Evolutionary conservation across 2,888 invertebrate species (phyloP), one percentile per base, ranked within the genome.

Genomic region (Epiperipatus broadwayi): DNA sequence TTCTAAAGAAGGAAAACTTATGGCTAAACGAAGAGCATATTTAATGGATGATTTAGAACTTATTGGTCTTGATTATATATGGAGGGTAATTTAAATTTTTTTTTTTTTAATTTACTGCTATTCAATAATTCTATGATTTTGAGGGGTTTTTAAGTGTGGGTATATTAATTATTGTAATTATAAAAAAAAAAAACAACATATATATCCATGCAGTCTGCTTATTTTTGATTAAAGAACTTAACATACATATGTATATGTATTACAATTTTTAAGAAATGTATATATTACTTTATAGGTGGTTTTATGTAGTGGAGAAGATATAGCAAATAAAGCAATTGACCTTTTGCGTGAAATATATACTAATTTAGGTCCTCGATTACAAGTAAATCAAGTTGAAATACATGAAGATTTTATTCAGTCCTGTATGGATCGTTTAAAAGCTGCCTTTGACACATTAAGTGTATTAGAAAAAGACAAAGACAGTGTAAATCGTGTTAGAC

Each of bases 41-140:
- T 68, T 81, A 53, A 78, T 91, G 64, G 85, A 89, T 59, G 85
- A 89, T 61, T 75, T 81, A 49, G 87, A 91, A 67, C 71, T 93
- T 53, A 84, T 89, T 56, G 93, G 93, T 46, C 73, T 84, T 55
- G 91, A 93, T 61, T 93, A 93, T 66, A 68, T 93, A 51, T 93
- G 93, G 93, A 70, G 78, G 60, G 80, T 78, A 52, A 62, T 71
- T 63, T 36, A 21, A 28, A 32, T 29, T 25, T 7, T 22, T 42
- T 32, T 29, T 19, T 12, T 14, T 36, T 7, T 31, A 25, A 15
- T 28, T 34, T 21, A 18, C 8, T 35, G 25, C 10, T 25, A 4
- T 22, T 5, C 5, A 20, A 7, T 35, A n/a, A 8, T 35, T n/a
- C n/a, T 27, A 35, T 5, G 15, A 5, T 15, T 15, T 27, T 35